Percentiles rank a stretch among this genome's conserved stretches.
Conservation (phyloP, 2,797 vertebrate genomes). For the Chelmon rostratus region DNA sequence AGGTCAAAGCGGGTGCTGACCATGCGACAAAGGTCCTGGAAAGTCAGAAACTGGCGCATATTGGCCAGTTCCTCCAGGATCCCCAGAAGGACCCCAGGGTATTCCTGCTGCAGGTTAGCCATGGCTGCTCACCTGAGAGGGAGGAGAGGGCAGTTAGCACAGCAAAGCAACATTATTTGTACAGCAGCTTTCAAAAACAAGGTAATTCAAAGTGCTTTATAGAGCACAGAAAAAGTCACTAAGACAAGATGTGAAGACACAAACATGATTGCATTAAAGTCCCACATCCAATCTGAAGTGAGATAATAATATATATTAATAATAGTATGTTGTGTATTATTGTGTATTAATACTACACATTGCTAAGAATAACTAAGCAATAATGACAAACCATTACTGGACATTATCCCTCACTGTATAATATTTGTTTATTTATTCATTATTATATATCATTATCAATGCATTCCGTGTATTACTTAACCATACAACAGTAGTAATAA, state of each 20-base stretch:
- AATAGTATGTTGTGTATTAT: neutral
- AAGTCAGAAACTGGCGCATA: constrained; percentile 91
- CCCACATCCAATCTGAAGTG: neutral
- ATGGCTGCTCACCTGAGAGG: constrained; percentile 68
- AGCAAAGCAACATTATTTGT: neutral
- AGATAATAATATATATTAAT: neutral
- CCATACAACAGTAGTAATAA: neutral
- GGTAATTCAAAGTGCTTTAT: neutral
- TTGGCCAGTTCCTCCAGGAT: constrained; percentile 95
- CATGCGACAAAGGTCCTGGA: constrained; percentile 96
- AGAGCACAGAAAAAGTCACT: neutral
- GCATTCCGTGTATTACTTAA: neutral
- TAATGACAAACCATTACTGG: neutral
- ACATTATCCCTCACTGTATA: neutral
- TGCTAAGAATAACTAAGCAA: neutral
- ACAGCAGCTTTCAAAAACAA: neutral
- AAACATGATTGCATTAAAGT: neutral
- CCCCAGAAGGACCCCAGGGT: constrained; percentile 91
- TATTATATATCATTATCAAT: neutral
- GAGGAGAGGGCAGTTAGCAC: constrained; percentile 26
- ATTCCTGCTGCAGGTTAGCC: constrained; percentile 87
- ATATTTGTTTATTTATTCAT: neutral
- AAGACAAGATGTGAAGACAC: neutral
- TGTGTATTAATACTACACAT: no score
- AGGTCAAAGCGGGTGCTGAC: constrained; percentile 94